A percentile compares a stretch with the other conserved stretches of the same genome.
phyloP scores from a whole-genome alignment of 2,888 invertebrate species.

The Eulithis testata region DNA sequence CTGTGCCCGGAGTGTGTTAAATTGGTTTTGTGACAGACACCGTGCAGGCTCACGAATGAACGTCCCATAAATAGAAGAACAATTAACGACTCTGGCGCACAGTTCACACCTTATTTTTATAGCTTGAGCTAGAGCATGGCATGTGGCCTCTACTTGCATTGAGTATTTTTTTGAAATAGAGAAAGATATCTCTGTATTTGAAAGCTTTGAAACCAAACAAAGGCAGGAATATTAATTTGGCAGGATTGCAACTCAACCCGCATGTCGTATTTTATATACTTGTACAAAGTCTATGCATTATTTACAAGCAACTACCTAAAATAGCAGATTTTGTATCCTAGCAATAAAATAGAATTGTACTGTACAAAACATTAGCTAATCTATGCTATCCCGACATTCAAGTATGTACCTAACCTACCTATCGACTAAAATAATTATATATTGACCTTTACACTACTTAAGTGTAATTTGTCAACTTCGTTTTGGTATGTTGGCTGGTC shows the following conservation, averaged over 20 bases:
- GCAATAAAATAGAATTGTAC: too few relatives aligned
- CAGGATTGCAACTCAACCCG: too few relatives aligned
- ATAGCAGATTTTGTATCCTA: too few relatives aligned
- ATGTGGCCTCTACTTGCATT: constrained; percentile 3
- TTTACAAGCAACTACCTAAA: too few relatives aligned
- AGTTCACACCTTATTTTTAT: constrained; percentile 56
- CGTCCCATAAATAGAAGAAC: constrained; percentile 60
- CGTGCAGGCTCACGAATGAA: constrained; percentile 70
- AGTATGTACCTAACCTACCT: too few relatives aligned
- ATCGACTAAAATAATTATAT: constrained; percentile 7
- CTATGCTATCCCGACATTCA: too few relatives aligned
- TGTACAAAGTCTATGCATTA: too few relatives aligned
- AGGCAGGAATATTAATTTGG: too few relatives aligned
- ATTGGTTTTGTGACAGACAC: constrained; percentile 72
- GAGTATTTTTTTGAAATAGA: constrained; percentile 2
- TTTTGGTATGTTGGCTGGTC: constrained; percentile 35
- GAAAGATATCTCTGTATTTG: too few relatives aligned
- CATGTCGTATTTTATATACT: too few relatives aligned
- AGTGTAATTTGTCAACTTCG: constrained; percentile 39
- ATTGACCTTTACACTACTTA: constrained; percentile 39
- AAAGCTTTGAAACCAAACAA: too few relatives aligned
- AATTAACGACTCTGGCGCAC: constrained; percentile 55
- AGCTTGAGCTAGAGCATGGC: constrained; percentile 34
- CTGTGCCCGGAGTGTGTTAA: constrained; percentile 62
- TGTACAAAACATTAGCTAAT: too few relatives aligned